Conservation (phyloP, 2,113 vertebrate species). For the western clawed frog (Xenopus tropicalis) region UCB_Xtro_10.0 CM004443.2:108838501-108839000, state of each 20-base stretch:
- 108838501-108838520: too few species aligned
- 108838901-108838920: constrained; percentile 14
- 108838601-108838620: too few species aligned
- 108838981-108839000: background rate
- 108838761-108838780: constrained; percentile 70
- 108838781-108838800: background rate
- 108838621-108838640: too few species aligned
- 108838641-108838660: background rate
- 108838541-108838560: too few species aligned
- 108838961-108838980: constrained; percentile 2
- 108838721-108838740: constrained; percentile 94
- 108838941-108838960: constrained; percentile 4
- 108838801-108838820: background rate
- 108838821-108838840: background rate
- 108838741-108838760: constrained; percentile 93
- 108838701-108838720: constrained; percentile 97
- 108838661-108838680: constrained; percentile 90
- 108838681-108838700: constrained; percentile 90
- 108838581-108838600: too few species aligned
- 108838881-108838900: constrained; percentile 2
- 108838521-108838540: too few species aligned
- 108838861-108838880: constrained; percentile 21
- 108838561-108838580: too few species aligned
- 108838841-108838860: background rate
- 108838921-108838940: background rate